phyloP scores from a whole-genome alignment of 1,140 invertebrate genomes.

The Acyrthosiphon pisum region DNA sequence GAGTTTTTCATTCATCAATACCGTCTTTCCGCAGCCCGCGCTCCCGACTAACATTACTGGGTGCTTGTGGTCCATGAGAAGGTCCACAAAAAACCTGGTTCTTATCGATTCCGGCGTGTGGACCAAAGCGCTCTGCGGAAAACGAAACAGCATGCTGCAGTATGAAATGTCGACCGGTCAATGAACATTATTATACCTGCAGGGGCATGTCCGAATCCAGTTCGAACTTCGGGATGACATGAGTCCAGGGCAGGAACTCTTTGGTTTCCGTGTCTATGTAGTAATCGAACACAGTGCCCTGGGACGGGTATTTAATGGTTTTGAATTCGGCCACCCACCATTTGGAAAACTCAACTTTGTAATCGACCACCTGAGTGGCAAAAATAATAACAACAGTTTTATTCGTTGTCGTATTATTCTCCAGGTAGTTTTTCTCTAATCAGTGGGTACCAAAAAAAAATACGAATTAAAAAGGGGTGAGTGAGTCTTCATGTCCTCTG shows the following conservation, averaged over 20 bases:
- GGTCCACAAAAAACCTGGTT: conserved; percentile 87
- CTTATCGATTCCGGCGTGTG: conserved; percentile 92
- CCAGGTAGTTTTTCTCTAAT: not conserved
- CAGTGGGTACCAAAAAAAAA: not conserved
- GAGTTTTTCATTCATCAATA: conserved; percentile 87
- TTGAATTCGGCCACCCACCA: conserved; percentile 98
- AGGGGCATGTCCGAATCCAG: conserved; percentile 90
- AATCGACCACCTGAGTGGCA: conserved; percentile 68
- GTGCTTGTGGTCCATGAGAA: conserved; percentile 84
- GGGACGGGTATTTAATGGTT: conserved; percentile 87
- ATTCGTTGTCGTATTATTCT: not conserved
- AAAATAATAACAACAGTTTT: not conserved
- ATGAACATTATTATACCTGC: conserved; percentile 68
- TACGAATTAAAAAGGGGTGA: not conserved
- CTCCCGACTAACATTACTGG: conserved; percentile 94
- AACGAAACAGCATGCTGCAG: not conserved
- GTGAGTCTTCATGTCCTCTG: too few relatives aligned
- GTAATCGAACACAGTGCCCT: conserved; percentile 95
- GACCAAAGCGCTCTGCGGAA: conserved; percentile 70
- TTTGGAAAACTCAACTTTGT: conserved; percentile 90
- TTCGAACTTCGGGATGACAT: conserved; percentile 88
- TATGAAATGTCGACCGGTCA: not conserved
- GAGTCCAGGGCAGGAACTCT: conserved; percentile 88
- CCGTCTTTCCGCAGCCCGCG: conserved; percentile 90
- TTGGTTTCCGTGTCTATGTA: conserved; percentile 90